Conservation (phyloP, 2,797 vertebrate species). For the Accipiter minullus region DNA sequence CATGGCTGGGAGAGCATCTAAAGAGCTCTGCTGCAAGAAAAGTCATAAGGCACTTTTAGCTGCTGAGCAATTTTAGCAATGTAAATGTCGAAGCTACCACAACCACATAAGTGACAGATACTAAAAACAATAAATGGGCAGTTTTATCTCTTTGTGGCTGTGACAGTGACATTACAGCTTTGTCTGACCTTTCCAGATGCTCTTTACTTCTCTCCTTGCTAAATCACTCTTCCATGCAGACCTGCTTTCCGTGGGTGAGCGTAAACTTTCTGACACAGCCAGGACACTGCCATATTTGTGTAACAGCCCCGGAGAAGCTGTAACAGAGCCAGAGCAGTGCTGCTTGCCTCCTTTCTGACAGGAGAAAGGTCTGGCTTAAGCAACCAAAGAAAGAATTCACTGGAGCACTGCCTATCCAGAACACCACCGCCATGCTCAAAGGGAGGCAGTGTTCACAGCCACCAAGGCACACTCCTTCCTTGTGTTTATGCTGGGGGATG, state of each 20-base stretch:
- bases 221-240: background rate
- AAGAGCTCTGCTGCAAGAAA: background rate
- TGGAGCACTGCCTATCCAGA: background rate
- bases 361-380: background rate
- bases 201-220: constrained; percentile 1
- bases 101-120: constrained; percentile 18
- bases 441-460: background rate
- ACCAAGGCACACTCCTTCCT: background rate
- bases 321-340: background rate
- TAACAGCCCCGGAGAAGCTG: constrained; percentile 60
- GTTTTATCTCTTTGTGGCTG: background rate
- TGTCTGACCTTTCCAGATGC: constrained; percentile 56
- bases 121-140: background rate
- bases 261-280: constrained; percentile 69
- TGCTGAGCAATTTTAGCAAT: constrained; percentile 11
- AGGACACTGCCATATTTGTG: constrained; percentile 70
- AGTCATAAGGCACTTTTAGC: constrained; percentile 5
- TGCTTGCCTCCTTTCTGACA: background rate
- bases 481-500: background rate
- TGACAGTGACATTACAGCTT: constrained; percentile 27
- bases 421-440: background rate
- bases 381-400: background rate
- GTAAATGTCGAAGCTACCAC: background rate
- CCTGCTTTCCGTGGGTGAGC: background rate
- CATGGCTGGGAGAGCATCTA: background rate